Conservation (phyloP, 2,888 invertebrate species). For the Auanema freiburgensis region DNA sequence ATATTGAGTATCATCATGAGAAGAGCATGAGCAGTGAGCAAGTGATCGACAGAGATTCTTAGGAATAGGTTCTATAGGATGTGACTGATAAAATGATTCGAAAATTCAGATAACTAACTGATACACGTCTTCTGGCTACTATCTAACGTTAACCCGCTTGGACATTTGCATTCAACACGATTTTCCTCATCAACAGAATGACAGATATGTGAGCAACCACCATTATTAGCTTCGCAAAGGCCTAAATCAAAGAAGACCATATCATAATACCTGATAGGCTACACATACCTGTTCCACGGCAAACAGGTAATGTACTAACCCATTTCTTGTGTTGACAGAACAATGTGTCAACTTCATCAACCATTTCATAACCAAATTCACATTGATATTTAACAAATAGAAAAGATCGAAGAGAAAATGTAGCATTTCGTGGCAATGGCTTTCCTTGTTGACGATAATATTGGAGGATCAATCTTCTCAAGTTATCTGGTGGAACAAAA, state of each 20-base stretch:
- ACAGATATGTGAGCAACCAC: slow-evolving; percentile 62
- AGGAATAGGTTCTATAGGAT: slow-evolving; percentile 56
- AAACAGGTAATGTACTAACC: slow-evolving; percentile 57
- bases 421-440: slow-evolving; percentile 52
- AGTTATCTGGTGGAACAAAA: slow-evolving; percentile 62
- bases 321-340: slow-evolving; percentile 60
- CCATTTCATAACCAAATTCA: slow-evolving; percentile 61
- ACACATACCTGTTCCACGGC: slow-evolving; percentile 50
- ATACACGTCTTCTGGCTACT: slow-evolving; percentile 57
- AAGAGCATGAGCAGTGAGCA: slow-evolving; percentile 56
- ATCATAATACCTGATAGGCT: not conserved
- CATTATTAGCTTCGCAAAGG: slow-evolving; percentile 56
- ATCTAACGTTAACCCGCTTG: slow-evolving; percentile 58
- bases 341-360: slow-evolving; percentile 62
- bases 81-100: not conserved
- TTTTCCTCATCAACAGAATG: slow-evolving; percentile 50
- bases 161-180: slow-evolving; percentile 60
- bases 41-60: slow-evolving; percentile 59
- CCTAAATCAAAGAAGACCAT: too few species aligned
- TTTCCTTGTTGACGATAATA: slow-evolving; percentile 61
- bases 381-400: slow-evolving; percentile 64
- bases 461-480: slow-evolving; percentile 59
- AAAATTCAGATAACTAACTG: slow-evolving; percentile 35
- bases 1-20: slow-evolving; percentile 56
- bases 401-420: slow-evolving; percentile 47